Conservation (phyloP, 1,140 invertebrate species). For the Euborellia annulipes region DNA sequence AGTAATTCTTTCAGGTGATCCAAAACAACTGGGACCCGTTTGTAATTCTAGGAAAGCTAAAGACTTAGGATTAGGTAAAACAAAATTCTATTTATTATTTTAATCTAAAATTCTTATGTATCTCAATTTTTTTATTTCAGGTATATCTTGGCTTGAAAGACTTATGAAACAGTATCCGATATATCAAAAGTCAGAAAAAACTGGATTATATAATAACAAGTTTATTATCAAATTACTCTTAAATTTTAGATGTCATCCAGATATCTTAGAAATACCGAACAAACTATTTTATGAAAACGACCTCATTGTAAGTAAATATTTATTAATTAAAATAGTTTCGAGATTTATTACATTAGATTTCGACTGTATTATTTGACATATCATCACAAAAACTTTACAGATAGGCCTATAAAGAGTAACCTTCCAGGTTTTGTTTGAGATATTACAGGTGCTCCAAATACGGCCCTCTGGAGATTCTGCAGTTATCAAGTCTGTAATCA, state of each 20-base stretch:
- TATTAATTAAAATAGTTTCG: too few species aligned
- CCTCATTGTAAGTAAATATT: slow-evolving; percentile 21
- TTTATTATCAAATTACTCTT: slow-evolving; percentile 46
- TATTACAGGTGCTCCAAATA: too few species aligned
- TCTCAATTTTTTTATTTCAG: slow-evolving; percentile 12
- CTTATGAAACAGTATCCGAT: slow-evolving; percentile 34
- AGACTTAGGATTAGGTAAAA: slow-evolving; percentile 27
- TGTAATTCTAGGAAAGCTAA: slow-evolving; percentile 37
- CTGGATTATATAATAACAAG: slow-evolving; percentile 37
- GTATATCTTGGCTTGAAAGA: slow-evolving; percentile 40
- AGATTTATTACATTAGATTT: too few species aligned
- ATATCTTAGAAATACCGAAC: slow-evolving; percentile 43
- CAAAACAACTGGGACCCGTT: slow-evolving; percentile 64
- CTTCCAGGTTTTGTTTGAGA: too few species aligned
- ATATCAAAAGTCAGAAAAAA: slow-evolving; percentile 24
- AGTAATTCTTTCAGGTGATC: slow-evolving; percentile 68
- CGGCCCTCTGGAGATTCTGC: too few species aligned
- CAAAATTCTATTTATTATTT: slow-evolving; percentile 6
- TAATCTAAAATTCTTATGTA: too few species aligned
- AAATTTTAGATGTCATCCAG: slow-evolving; percentile 46
- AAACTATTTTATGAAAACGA: slow-evolving; percentile 44
- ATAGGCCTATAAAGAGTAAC: too few species aligned
- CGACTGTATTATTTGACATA: too few species aligned
- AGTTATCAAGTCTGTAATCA: too few species aligned
- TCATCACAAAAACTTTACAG: too few species aligned